Base-by-base conservation (phyloP, 2,113 vertebrate genomes). In the Psephotus haematonotus region DNA sequence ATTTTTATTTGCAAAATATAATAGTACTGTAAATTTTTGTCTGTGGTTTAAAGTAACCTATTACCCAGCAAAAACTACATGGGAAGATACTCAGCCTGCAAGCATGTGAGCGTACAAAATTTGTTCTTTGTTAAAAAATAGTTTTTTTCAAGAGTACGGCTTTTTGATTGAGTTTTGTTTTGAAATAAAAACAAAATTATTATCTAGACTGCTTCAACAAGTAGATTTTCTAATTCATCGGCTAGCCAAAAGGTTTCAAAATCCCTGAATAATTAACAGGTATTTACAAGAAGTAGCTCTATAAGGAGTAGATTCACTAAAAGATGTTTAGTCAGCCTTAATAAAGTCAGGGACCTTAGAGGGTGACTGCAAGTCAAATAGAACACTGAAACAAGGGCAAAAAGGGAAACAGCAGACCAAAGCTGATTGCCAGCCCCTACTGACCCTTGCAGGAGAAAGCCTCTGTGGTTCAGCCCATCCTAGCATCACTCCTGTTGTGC, bases 181-280 rank as follows among this genome's bases (percentile, higher is more conserved):
- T 46, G 8, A 33, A 88, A 79, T 71, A 67, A 46, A 87, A 44
- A 17, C 17, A 39, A 69, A 31, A 3, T 47, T 39, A 25, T 6
- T 4, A 55, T 6, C 6, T 41, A 25, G 52, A 44, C 5, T 13
- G 65, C 28, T 93, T 76, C 12, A 88, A 5, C 27, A 65, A 63
- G 67, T 37, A 57, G 20, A 52, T 80, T 93, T 93, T 59, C 24
- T 92, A 67, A 55, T 62, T 13, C 44, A 49, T 8, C 37, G 11
- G 9, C 13, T 33, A 80, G 6, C 25, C n/a, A 74, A 70, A 95
- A 80, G n/a, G 41, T 86, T 90, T 94, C 46, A 81, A 93, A 88
- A 63, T 49, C 76, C 59, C 82, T 53, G 50, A 93, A 59, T 90
- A 92, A 95, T 90, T 92, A 94, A 53, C 59, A 63, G 33, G 13